These are phyloP conservation scores for Netelia virgata DNA, from an alignment of 2,888 invertebrate genomes.

Conservation along the genomic window DNA sequence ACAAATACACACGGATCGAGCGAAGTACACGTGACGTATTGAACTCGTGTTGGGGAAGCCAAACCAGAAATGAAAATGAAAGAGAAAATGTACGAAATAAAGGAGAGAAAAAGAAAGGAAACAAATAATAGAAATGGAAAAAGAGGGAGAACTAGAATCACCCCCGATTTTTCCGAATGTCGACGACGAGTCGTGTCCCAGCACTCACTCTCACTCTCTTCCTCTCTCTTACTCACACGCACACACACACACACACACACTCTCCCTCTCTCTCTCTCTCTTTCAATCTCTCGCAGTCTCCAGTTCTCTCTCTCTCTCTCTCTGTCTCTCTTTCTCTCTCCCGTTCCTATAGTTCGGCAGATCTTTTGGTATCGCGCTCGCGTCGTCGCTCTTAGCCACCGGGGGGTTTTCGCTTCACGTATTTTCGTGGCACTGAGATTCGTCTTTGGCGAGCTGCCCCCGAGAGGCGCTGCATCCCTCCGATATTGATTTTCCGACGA, in stretches of 20 bases:
- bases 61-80: constrained; percentile 48
- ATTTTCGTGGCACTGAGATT: constrained; percentile 83
- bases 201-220: constrained; percentile 39
- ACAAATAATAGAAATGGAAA: constrained; percentile 29
- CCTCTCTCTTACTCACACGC: constrained; percentile 29
- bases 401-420: constrained; percentile 75
- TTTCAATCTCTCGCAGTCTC: not conserved
- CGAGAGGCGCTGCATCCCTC: constrained; percentile 81
- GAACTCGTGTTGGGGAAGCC: constrained; percentile 56
- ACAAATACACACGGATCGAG: constrained; percentile 31
- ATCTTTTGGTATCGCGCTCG: constrained; percentile 64
- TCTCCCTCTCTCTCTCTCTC: constrained; percentile 31
- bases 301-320: constrained; percentile 35
- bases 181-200: constrained; percentile 49
- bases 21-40: constrained; percentile 55
- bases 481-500: constrained; percentile 83
- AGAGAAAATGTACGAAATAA: constrained; percentile 8
- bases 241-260: too few species aligned
- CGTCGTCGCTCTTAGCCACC: constrained; percentile 65
- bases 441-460: constrained; percentile 80
- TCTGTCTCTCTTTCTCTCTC: constrained; percentile 51
- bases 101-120: constrained; percentile 19
- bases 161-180: constrained; percentile 62
- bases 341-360: constrained; percentile 51
- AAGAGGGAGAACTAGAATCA: constrained; percentile 49